Evolutionary conservation across 2,888 invertebrate species (phyloP).

Genomic region (Lasioglossum oenotherae): DNA sequence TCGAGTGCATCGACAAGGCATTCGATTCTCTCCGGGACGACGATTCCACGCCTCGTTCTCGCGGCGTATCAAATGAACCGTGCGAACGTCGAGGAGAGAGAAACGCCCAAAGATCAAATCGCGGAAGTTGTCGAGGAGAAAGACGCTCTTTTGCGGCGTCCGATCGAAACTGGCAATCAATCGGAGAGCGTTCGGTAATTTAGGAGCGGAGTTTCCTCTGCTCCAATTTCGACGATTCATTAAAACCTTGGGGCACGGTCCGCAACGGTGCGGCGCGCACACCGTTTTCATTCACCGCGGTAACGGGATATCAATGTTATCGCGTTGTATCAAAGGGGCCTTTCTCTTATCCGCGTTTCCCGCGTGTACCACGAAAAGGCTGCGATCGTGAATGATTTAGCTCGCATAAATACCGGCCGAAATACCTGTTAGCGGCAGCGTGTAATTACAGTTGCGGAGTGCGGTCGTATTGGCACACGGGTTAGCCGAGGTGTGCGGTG

Average conservation of each 20-base stretch:
- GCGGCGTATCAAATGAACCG: neutral
- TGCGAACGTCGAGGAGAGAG: neutral
- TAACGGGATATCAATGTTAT: conserved; percentile 22
- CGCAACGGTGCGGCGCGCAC: neutral
- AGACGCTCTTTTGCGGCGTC: neutral
- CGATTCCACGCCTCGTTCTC: neutral
- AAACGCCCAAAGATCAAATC: neutral
- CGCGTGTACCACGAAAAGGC: conserved; percentile 2
- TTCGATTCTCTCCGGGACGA: neutral
- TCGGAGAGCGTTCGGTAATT: neutral
- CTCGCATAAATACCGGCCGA: conserved; percentile 72
- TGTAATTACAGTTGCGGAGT: conserved; percentile 73
- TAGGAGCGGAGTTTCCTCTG: neutral
- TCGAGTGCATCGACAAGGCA: neutral
- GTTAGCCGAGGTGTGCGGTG: conserved; percentile 65
- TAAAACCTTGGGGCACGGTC: neutral
- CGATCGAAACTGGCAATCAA: neutral
- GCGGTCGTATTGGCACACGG: conserved; percentile 70
- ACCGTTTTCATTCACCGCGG: neutral
- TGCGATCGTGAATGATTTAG: conserved; percentile 73
- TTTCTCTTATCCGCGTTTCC: conserved; percentile 22
- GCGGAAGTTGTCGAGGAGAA: neutral
- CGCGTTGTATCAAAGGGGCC: conserved; percentile 34
- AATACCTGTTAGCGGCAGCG: conserved; percentile 65
- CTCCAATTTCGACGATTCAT: conserved; percentile 33